phyloP scores from a whole-genome alignment of 2,888 invertebrate species.

The Nysson spinosus region DNA sequence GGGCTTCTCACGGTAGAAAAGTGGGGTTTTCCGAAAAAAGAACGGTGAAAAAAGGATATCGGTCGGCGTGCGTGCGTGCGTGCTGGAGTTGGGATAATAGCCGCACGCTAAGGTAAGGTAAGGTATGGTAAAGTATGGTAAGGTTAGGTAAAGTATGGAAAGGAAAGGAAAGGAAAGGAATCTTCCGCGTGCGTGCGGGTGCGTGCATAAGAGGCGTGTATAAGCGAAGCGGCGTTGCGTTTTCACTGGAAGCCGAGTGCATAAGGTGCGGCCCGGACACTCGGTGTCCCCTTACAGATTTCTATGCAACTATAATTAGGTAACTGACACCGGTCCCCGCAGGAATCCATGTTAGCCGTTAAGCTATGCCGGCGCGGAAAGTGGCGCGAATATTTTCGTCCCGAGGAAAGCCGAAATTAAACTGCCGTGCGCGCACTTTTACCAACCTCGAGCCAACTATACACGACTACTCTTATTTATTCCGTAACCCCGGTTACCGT shows the following conservation, averaged over 20 bases:
- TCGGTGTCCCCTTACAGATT: conserved; percentile 64
- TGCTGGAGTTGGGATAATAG: too few species aligned
- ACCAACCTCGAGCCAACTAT: conserved; percentile 13
- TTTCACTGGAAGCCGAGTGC: conserved; percentile 52
- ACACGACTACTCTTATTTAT: conserved; percentile 1
- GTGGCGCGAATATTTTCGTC: conserved; percentile 62
- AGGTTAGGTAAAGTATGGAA: neutral
- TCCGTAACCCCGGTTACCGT: neutral
- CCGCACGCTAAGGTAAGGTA: too few species aligned
- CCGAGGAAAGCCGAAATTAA: conserved; percentile 57
- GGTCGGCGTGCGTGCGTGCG: too few species aligned
- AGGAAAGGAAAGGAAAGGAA: conserved; percentile 22
- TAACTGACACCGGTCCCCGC: conserved; percentile 54
- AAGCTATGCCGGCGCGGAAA: conserved; percentile 56
- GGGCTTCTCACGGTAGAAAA: too few species aligned
- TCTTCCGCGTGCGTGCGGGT: conserved; percentile 44
- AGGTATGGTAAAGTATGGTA: too few species aligned
- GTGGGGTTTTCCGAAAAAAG: too few species aligned
- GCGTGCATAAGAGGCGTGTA: conserved; percentile 7
- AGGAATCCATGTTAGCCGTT: conserved; percentile 61
- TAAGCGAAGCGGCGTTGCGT: conserved; percentile 20
- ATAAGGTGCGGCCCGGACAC: conserved; percentile 41
- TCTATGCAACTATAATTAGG: conserved; percentile 65
- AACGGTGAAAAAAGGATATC: too few species aligned
- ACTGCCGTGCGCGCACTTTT: conserved; percentile 52